Evolutionary conservation across 1,140 invertebrate species (phyloP).

Genomic region (Aphaenogaster ashmeadi): DNA sequence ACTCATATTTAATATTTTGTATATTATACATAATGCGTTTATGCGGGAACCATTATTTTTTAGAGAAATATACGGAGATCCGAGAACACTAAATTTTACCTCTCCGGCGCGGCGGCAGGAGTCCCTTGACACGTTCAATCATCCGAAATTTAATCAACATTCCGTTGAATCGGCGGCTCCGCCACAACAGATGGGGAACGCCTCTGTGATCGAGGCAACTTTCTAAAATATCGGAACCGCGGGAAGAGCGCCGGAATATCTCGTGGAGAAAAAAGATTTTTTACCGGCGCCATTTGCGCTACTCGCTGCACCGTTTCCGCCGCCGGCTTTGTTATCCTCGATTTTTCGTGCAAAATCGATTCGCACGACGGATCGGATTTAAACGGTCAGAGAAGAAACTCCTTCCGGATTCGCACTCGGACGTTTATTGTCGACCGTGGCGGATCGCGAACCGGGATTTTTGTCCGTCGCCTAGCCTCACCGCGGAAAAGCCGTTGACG

Average conservation of each 20-base stretch:
- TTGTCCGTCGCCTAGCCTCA: background rate
- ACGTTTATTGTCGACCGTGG: background rate
- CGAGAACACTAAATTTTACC: background rate
- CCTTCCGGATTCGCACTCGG: background rate
- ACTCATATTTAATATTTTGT: background rate
- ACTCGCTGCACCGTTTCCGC: background rate
- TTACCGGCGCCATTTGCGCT: background rate
- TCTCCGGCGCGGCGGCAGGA: background rate
- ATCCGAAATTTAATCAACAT: constrained; percentile 10
- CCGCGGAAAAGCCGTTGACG: constrained; percentile 6
- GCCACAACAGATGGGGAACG: background rate
- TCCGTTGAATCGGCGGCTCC: background rate
- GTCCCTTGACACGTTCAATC: background rate
- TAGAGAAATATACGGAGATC: too few species aligned
- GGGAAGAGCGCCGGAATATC: background rate
- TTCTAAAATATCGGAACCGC: constrained; percentile 48
- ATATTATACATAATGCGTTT: background rate
- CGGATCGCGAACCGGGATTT: background rate
- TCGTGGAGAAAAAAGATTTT: constrained; percentile 1
- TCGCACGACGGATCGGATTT: background rate
- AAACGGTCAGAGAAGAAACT: background rate
- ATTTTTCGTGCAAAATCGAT: background rate
- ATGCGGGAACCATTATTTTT: background rate
- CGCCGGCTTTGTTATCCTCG: background rate
- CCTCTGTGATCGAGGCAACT: constrained; percentile 44